Evolutionary conservation across 2,888 invertebrate genomes (phyloP).

Genomic region (Spilosoma lubricipeda): DNA sequence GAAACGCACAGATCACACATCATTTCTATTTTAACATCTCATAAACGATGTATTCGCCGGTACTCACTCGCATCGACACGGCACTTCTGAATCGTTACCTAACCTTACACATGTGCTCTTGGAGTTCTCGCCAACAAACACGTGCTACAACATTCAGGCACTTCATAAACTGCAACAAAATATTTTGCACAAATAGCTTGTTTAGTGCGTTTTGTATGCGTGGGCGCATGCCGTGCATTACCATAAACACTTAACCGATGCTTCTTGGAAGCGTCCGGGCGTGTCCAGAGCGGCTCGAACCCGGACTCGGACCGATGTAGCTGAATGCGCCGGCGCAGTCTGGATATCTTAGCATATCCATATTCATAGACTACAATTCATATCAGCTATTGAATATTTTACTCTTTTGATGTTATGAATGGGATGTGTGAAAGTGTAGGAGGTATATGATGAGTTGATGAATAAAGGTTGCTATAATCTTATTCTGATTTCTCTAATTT

Average conservation of each 20-base stretch:
- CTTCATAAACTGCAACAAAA: slow-evolving; percentile 29
- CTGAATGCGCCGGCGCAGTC: slow-evolving; percentile 6
- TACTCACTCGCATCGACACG: not conserved
- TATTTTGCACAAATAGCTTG: slow-evolving; percentile 36
- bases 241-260: slow-evolving; percentile 45
- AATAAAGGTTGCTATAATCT: not conserved
- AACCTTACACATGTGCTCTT: slow-evolving; percentile 9
- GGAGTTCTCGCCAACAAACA: slow-evolving; percentile 10
- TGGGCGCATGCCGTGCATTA: slow-evolving; percentile 46
- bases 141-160: slow-evolving; percentile 24
- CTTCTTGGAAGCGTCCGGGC: slow-evolving; percentile 34
- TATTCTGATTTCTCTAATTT: not conserved
- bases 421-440: not conserved
- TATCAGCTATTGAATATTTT: not conserved
- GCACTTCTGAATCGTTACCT: slow-evolving; percentile 6
- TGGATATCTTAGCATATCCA: not conserved
- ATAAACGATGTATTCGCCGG: slow-evolving; percentile 4
- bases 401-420: not conserved
- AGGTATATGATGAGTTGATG: not conserved
- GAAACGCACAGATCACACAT: slow-evolving; percentile 13
- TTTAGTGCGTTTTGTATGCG: slow-evolving; percentile 42
- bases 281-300: slow-evolving; percentile 13
- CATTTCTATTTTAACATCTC: slow-evolving; percentile 12
- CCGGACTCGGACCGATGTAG: not conserved
- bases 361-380: not conserved